phyloP scores from a whole-genome alignment of 2,888 invertebrate genomes.

The Pteria penguin region DNA sequence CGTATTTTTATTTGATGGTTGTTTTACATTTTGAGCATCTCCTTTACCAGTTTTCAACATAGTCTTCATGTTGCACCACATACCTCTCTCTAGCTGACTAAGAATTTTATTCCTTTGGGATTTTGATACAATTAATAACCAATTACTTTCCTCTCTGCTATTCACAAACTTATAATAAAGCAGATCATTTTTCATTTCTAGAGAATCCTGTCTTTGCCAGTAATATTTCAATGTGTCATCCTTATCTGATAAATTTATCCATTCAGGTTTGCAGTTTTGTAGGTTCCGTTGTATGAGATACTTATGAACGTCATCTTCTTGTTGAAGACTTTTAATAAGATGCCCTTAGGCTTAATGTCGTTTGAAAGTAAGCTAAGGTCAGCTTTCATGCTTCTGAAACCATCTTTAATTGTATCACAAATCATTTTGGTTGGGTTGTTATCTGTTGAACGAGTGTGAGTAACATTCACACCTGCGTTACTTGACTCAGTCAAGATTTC shows the following conservation, averaged over 20 bases:
- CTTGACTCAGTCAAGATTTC: not conserved
- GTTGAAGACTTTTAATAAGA: too few relatives aligned
- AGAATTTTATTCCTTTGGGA: not conserved
- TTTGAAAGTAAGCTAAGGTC: too few relatives aligned
- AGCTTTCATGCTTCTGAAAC: not conserved
- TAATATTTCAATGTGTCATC: conserved; percentile 5
- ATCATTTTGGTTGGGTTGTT: not conserved
- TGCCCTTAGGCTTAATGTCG: too few relatives aligned
- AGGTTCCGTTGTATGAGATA: not conserved
- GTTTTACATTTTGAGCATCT: too few relatives aligned
- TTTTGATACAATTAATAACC: not conserved
- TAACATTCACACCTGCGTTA: not conserved
- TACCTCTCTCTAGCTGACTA: not conserved
- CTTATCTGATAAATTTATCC: not conserved
- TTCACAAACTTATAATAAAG: conserved; percentile 7
- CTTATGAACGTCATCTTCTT: too few relatives aligned
- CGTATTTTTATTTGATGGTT: not conserved
- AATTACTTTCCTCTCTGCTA: not conserved
- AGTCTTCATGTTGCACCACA: not conserved
- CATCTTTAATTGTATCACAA: too few relatives aligned
- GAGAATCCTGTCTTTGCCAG: conserved; percentile 5
- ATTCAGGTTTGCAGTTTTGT: not conserved
- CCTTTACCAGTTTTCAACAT: too few relatives aligned
- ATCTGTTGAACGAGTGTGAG: not conserved
- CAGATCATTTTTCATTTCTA: not conserved